A percentile compares a stretch with the other conserved stretches of the same genome.
These are phyloP conservation scores for Garrulus glandarius DNA, from an alignment of 2,797 vertebrate species.

Conservation along the genomic window DNA sequence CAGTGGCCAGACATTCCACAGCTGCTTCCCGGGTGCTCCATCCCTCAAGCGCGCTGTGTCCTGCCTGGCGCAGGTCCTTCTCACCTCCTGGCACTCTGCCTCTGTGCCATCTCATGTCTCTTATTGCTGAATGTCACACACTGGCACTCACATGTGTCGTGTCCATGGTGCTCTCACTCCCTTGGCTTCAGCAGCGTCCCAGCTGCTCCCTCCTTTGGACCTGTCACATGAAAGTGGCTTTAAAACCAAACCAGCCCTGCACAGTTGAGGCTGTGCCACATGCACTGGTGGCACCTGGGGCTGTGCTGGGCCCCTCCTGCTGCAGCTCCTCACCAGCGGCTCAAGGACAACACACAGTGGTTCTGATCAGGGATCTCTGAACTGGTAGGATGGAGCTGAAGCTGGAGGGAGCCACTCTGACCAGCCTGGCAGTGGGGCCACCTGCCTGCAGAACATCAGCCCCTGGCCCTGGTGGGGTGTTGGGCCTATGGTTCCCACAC, in stretches of 20 bases:
- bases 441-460: background rate
- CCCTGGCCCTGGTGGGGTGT: background rate
- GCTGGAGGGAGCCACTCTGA: background rate
- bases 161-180: background rate
- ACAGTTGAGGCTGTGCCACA: background rate
- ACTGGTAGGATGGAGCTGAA: background rate
- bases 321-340: too few species aligned
- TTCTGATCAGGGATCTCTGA: background rate
- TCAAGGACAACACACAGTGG: fast-evolving
- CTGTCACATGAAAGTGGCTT: background rate
- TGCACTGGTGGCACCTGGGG: background rate
- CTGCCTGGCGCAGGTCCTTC: background rate
- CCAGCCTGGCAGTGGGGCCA: background rate
- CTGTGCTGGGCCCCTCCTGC: background rate
- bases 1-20: background rate
- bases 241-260: background rate
- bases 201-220: background rate
- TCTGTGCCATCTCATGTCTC: background rate
- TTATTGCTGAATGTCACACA: background rate
- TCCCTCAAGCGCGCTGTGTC: fast-evolving
- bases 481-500: background rate
- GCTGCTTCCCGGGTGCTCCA: background rate
- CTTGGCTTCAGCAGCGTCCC: background rate
- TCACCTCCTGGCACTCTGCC: background rate
- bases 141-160: fast-evolving